Evolutionary conservation across 2,113 vertebrate species (phyloP), one percentile per base, ranked within the genome.

Genomic region (Aspiorhynchus laticeps): DNA sequence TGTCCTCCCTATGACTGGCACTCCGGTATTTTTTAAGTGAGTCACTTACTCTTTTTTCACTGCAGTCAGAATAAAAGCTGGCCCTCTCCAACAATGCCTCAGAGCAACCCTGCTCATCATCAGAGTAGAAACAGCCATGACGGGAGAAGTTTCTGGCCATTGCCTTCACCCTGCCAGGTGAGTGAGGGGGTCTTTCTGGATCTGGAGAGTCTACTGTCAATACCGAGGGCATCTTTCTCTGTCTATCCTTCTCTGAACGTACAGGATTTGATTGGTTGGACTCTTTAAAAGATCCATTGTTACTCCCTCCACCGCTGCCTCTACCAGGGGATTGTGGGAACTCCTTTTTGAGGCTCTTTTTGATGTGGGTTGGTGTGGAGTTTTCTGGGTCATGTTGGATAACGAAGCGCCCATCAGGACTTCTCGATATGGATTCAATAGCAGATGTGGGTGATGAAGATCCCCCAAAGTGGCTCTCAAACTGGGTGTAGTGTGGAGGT

Each of bases 361-460:
- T 90, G 51, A 78, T 82, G 24, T 87, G 87, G 33, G 85, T 86
- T 7, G 91, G 88, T 48, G 90, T 93, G 63, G 92, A 92, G 80
- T 79, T 75, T 12, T 94, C 88, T 3, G 87, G 90, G 41, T 93
- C 89, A 5, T 91, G 91, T 83, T 96, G 96, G 89, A 97, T 94
- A 90, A 97, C 96, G 53, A 99, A 99, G 63, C 97, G 96, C 2
- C 98, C 98, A 5, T 99, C 98, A 0, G 97, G 97, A 21, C 98
- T 97, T 1, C 98, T 96, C 88, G 95, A 95, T 92, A 99, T 99
- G 8, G 96, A 96, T 89, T 99, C 97, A 87, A 99, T 90, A 8
- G 96, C 96, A 28, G 95, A 87, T 0, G 94, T 91, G 0, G 94
- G 93, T 6, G 94, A 86, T 0, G 90, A 91, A 83, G 94, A 92